phyloP scores from a whole-genome alignment of 1,140 invertebrate genomes.

The Frieseomelitta varia region DNA sequence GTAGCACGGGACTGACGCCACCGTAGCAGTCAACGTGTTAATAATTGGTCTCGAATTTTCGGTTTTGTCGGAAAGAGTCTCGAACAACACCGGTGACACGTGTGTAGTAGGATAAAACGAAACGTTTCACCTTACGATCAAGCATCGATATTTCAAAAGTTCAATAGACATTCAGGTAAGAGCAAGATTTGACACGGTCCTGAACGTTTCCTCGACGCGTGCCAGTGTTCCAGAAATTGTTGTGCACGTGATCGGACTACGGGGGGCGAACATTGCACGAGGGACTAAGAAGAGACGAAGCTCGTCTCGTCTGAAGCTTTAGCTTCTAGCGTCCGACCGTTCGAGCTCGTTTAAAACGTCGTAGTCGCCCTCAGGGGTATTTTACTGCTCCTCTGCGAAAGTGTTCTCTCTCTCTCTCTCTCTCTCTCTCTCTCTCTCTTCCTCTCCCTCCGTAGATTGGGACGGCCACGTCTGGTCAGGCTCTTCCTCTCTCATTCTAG shows the following conservation, averaged over 20 bases:
- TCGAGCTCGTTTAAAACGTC: conserved; percentile 48
- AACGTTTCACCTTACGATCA: neutral
- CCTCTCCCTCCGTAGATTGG: no score
- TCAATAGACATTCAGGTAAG: conserved; percentile 4
- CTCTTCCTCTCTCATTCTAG: neutral
- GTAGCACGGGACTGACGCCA: no score
- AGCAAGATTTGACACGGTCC: conserved; percentile 17
- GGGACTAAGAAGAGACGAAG: neutral
- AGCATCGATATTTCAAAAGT: conserved; percentile 2
- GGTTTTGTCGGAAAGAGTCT: no score
- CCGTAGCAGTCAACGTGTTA: no score
- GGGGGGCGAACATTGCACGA: neutral
- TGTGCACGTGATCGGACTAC: conserved; percentile 60
- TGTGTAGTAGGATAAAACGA: neutral
- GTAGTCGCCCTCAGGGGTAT: conserved; percentile 12
- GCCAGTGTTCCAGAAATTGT: conserved; percentile 18
- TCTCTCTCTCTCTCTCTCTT: neutral
- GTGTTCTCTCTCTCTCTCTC: neutral
- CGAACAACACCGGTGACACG: neutral
- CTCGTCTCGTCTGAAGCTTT: conserved; percentile 12
- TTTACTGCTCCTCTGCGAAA: conserved; percentile 16
- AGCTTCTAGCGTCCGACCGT: conserved; percentile 1
- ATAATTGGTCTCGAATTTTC: no score
- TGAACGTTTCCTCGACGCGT: neutral
- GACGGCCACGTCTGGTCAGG: neutral